Base-by-base conservation (phyloP, 2,888 invertebrate genomes). In the Drosophila pseudotakahashii region DNA sequence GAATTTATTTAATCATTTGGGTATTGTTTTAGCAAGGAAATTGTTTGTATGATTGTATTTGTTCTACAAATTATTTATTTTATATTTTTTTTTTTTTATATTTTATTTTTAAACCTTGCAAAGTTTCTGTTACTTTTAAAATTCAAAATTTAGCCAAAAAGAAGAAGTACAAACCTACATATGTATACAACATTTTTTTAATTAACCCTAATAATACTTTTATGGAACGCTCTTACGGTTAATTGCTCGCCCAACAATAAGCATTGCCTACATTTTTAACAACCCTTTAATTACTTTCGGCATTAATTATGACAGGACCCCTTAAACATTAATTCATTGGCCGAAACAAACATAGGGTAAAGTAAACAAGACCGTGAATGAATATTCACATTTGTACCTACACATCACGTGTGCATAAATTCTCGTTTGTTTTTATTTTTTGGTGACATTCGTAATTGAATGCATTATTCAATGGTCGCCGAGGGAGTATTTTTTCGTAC, bases 391-490 rank as follows among this genome's bases (percentile, higher is more conserved):
- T 7, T 14, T 47, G 30, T 30, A 13, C 47, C 14, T 10, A 30
- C 41, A 19, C 19, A 32, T 10, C 23, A 23, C 19, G 14, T 53
- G 16, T 34, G 23, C 10, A 59, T 39, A 55, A 41, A 41, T 67
- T 23, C 16, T 30, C 13, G 36, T 37, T 39, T 37, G 11, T 32
- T 54, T 53, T 10, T 47, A 41, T 1, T 60, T 14, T 62, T 58
- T n/a, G 48, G 41, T 26, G 71, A 70, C 71, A 67, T 7, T 39
- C 48, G 51, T 85, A 80, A 85, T 81, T 86, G 72, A 81, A 81
- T 81, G 83, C 80, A 81, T 86, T 73, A 82, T 86, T 81, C 80
- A 66, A 54, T 62, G 60, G 42, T 2, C 44, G 37, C 16, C 51
- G 47, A 42, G 44, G 61, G 41, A 62, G 54, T 44, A 41, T 66